Evolutionary conservation across 2,888 invertebrate species (phyloP).

Genomic region (Cheilosia soror): DNA sequence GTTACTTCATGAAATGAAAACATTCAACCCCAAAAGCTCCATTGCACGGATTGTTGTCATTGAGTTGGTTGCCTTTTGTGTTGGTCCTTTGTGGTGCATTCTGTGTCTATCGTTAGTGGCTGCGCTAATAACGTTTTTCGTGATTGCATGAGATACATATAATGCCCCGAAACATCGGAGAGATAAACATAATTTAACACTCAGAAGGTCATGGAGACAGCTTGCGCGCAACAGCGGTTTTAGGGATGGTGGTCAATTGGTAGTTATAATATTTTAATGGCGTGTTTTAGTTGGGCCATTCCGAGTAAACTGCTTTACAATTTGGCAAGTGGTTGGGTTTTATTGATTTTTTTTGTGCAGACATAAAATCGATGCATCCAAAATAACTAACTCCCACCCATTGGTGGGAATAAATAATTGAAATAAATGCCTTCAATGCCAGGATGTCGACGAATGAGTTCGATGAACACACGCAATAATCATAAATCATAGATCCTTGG

Average conservation of each 20-base stretch:
- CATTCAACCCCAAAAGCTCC: conserved; percentile 42
- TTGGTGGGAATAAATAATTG: conserved; percentile 30
- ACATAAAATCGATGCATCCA: neutral
- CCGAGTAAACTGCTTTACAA: neutral
- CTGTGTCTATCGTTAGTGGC: conserved; percentile 61
- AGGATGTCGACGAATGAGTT: conserved; percentile 28
- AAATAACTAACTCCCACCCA: neutral
- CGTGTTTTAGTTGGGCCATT: conserved; percentile 30
- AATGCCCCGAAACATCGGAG: conserved; percentile 34
- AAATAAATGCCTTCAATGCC: conserved; percentile 48
- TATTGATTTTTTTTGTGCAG: conserved; percentile 46
- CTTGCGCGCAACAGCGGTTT: conserved; percentile 37
- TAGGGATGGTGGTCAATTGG: conserved; percentile 53
- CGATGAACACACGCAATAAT: conserved; percentile 50
- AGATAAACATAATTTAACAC: conserved; percentile 71
- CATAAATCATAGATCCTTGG: conserved; percentile 62
- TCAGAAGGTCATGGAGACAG: conserved; percentile 51
- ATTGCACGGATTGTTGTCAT: conserved; percentile 50
- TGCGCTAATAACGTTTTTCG: conserved; percentile 44
- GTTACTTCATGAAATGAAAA: conserved; percentile 63
- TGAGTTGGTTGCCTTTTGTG: conserved; percentile 44
- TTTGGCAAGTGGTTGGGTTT: conserved; percentile 30
- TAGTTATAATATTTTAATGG: conserved; percentile 31
- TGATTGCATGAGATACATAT: conserved; percentile 60
- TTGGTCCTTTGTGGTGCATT: conserved; percentile 50